A percentile compares a stretch with the other conserved stretches of the same genome.
Evolutionary conservation across 1,140 invertebrate species (phyloP).

Genomic region (Cydia pomonella): DNA sequence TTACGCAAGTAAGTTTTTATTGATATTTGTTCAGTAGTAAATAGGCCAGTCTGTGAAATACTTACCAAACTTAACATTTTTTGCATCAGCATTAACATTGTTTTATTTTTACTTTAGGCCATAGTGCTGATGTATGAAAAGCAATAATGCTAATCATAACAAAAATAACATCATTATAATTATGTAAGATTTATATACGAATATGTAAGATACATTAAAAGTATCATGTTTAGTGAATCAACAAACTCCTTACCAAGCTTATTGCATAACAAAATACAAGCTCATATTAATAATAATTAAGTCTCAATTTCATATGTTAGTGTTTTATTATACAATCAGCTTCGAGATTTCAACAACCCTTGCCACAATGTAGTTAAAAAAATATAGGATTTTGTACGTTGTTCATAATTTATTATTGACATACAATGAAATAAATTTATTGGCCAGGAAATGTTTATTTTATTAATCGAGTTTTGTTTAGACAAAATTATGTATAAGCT

Average conservation of each 20-base stretch:
- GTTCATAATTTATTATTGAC: too few species aligned
- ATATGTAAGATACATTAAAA: not conserved
- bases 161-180: too few species aligned
- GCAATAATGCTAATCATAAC: not conserved
- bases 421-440: too few species aligned
- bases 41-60: not conserved
- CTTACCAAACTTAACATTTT: not conserved
- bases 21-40: not conserved
- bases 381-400: not conserved
- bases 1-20: not conserved
- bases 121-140: not conserved
- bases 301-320: not conserved
- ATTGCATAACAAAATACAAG: not conserved
- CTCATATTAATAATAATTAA: not conserved
- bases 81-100: not conserved
- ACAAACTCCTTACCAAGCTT: slow-evolving; percentile 16
- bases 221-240: not conserved
- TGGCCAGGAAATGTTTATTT: too few species aligned
- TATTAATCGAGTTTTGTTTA: too few species aligned
- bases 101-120: slow-evolving; percentile 6
- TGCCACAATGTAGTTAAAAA: not conserved
- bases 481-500: not conserved
- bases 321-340: slow-evolving; percentile 4
- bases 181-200: too few species aligned
- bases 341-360: not conserved